Evolutionary conservation across 2,888 invertebrate genomes (phyloP).

Genomic region (Cephus pygmeus): DNA sequence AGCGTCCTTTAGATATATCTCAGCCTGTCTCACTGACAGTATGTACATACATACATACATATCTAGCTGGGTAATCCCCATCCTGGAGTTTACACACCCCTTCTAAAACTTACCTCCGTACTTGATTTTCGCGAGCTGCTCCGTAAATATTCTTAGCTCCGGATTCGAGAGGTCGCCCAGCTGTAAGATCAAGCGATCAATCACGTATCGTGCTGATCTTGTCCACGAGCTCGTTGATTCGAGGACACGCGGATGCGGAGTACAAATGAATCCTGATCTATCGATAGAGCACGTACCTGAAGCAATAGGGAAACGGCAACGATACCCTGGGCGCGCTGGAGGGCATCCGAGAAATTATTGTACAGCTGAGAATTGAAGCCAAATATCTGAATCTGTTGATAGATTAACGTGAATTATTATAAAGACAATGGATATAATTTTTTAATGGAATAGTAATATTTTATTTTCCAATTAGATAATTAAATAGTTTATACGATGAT

Average conservation of each 20-base stretch:
- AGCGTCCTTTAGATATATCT: too few relatives aligned
- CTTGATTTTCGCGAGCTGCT: slow-evolving; percentile 91
- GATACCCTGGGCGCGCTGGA: slow-evolving; percentile 94
- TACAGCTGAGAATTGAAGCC: slow-evolving; percentile 98
- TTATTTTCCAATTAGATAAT: too few relatives aligned
- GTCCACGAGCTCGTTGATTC: not conserved
- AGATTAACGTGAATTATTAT: slow-evolving; percentile 32
- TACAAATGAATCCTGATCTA: slow-evolving; percentile 3
- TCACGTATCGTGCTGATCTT: not conserved
- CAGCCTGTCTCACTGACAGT: too few relatives aligned
- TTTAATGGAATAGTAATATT: not conserved
- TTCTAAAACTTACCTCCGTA: slow-evolving; percentile 80
- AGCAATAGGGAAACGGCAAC: slow-evolving; percentile 93
- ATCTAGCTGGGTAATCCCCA: not conserved
- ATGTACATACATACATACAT: not conserved
- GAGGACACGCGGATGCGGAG: slow-evolving; percentile 9
- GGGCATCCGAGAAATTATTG: slow-evolving; percentile 94
- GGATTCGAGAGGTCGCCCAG: slow-evolving; percentile 92
- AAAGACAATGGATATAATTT: not conserved
- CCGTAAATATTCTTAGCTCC: slow-evolving; percentile 89
- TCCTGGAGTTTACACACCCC: not conserved
- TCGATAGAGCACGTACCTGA: slow-evolving; percentile 75
- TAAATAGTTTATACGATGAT: too few relatives aligned
- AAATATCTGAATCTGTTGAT: slow-evolving; percentile 95
- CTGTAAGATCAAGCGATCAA: slow-evolving; percentile 69